These are phyloP conservation scores for Scelioninae gen. 1 DNA, from an alignment of 2,888 invertebrate species.

Conservation along the genomic window DNA sequence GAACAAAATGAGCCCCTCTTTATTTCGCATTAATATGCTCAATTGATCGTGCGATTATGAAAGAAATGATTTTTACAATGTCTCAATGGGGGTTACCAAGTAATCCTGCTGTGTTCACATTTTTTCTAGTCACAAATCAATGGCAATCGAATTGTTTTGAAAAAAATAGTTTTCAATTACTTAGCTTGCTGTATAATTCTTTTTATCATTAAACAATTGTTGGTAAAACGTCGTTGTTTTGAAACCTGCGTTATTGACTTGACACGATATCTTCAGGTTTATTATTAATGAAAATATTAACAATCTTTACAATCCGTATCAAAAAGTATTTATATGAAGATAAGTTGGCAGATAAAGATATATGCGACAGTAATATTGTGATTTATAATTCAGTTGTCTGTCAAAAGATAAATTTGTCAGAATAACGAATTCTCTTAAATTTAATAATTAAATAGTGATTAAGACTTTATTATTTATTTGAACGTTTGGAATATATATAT, in stretches of 20 bases:
- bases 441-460: conserved; percentile 24
- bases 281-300: conserved; percentile 36
- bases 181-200: not conserved
- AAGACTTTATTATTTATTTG: conserved; percentile 31
- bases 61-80: conserved; percentile 78
- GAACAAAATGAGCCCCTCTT: conserved; percentile 10
- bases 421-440: conserved; percentile 25
- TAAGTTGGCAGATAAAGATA: conserved; percentile 16
- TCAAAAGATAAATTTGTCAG: conserved; percentile 33
- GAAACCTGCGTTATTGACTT: not conserved
- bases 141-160: conserved; percentile 73
- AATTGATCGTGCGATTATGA: conserved; percentile 79
- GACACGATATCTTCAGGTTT: not conserved
- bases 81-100: conserved; percentile 83
- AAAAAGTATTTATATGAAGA: conserved; percentile 5
- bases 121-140: conserved; percentile 50
- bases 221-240: conserved; percentile 6
- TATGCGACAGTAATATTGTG: conserved; percentile 21
- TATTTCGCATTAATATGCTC: conserved; percentile 77
- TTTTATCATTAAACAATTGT: conserved; percentile 10
- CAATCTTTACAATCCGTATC: not conserved
- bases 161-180: conserved; percentile 44
- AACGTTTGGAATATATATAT: not conserved
- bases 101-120: conserved; percentile 76
- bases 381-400: conserved; percentile 28